A percentile compares a stretch with the other conserved stretches of the same genome.
These are phyloP conservation scores for Rotaria macrura DNA, from an alignment of 2,888 invertebrate species.

Conservation along the genomic window DNA sequence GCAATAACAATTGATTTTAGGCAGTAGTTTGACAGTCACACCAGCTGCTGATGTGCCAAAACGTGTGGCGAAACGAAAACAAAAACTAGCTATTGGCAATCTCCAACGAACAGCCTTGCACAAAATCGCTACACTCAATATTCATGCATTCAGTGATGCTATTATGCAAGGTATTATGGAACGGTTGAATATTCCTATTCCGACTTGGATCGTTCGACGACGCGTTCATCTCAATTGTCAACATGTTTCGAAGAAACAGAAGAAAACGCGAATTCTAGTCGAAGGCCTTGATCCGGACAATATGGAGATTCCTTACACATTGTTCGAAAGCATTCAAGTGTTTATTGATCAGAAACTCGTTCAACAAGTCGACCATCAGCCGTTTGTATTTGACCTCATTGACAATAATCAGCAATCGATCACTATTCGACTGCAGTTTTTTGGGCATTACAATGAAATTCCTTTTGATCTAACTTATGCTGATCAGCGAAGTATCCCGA, in stretches of 20 bases:
- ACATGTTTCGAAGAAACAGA: not conserved
- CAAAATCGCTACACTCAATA: conserved; percentile 74
- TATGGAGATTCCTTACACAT: not conserved
- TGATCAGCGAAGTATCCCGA: not conserved
- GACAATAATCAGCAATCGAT: not conserved
- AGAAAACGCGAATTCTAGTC: not conserved
- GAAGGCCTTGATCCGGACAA: not conserved
- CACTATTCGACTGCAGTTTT: not conserved
- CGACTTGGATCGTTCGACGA: not conserved
- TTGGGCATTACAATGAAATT: not conserved
- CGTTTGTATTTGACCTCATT: not conserved
- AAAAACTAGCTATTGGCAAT: conserved; percentile 77
- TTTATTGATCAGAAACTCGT: not conserved
- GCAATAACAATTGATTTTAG: conserved; percentile 23
- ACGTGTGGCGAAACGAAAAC: not conserved
- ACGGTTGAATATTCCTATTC: not conserved
- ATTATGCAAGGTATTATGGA: conserved; percentile 48
- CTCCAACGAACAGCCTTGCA: conserved; percentile 94
- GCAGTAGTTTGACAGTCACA: conserved; percentile 42
- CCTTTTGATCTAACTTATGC: not conserved
- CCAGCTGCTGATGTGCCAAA: conserved; percentile 40
- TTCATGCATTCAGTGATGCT: conserved; percentile 77
- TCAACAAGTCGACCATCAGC: not conserved
- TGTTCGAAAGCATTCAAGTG: not conserved
- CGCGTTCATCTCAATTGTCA: not conserved